Conservation (phyloP, 2,797 vertebrate species). For the Oreonectes daqikongensis region DNA sequence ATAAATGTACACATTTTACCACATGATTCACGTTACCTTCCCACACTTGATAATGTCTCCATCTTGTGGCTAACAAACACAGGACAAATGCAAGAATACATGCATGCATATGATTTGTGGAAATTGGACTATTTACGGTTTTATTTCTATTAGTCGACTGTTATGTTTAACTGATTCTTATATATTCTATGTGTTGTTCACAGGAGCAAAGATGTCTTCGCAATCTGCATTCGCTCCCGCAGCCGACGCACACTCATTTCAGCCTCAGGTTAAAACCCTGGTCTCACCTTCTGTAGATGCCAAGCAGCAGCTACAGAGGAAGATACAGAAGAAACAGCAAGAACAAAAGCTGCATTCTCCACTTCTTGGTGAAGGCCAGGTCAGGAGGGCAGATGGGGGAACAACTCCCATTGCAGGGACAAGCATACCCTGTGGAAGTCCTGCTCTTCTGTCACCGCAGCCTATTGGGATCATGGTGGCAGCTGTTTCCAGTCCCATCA, state of each 20-base stretch:
- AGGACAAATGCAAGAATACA: not conserved
- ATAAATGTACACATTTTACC: too few species aligned
- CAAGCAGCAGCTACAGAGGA: slow-evolving; percentile 98
- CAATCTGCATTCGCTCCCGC: slow-evolving; percentile 88
- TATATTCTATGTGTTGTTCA: slow-evolving; percentile 14
- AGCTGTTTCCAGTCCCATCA: slow-evolving; percentile 92
- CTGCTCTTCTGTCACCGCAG: slow-evolving; percentile 88
- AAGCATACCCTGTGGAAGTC: slow-evolving; percentile 82
- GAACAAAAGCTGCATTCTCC: slow-evolving; percentile 96
- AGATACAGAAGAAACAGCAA: slow-evolving; percentile 98
- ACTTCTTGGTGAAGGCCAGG: slow-evolving; percentile 82
- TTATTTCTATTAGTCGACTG: too few species aligned
- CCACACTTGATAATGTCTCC: slow-evolving; percentile 50
- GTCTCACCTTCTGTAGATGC: slow-evolving; percentile 90
- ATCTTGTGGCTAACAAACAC: slow-evolving; percentile 63
- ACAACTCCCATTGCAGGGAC: slow-evolving; percentile 68
- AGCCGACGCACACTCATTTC: slow-evolving; percentile 89
- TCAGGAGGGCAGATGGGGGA: slow-evolving; percentile 80
- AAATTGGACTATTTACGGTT: not conserved
- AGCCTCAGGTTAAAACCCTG: slow-evolving; percentile 88
- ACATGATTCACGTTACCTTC: not conserved
- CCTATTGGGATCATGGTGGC: slow-evolving; percentile 93
- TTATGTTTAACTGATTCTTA: too few species aligned
- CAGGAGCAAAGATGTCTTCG: slow-evolving; percentile 87
- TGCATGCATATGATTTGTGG: not conserved